These are phyloP conservation scores for Pimpla rufipes DNA, from an alignment of 2,888 invertebrate species.

Conservation along the genomic window DNA sequence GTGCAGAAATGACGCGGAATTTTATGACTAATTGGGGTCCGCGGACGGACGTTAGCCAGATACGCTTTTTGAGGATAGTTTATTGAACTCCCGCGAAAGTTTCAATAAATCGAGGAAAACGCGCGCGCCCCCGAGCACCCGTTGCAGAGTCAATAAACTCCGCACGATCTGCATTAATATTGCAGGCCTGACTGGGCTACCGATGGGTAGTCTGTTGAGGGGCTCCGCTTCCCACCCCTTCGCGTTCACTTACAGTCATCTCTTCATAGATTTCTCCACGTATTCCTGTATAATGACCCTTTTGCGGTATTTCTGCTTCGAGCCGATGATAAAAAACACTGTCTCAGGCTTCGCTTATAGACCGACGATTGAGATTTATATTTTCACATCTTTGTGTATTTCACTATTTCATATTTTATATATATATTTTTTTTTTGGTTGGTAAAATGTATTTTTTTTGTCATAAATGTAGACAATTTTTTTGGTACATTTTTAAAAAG, in stretches of 20 bases:
- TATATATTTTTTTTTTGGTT: neutral
- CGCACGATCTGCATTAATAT: conserved; percentile 70
- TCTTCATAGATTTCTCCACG: conserved; percentile 22
- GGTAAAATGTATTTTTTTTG: neutral
- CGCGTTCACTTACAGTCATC: conserved; percentile 19
- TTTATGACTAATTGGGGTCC: neutral
- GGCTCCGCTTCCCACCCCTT: conserved; percentile 22
- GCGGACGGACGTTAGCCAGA: conserved; percentile 12
- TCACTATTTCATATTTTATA: neutral
- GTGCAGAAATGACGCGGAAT: neutral
- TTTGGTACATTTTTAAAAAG: neutral
- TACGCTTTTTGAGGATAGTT: conserved; percentile 22
- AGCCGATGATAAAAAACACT: neutral
- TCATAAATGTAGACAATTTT: neutral
- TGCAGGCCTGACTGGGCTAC: conserved; percentile 53
- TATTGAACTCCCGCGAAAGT: conserved; percentile 68
- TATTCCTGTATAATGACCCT: neutral
- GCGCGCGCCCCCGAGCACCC: conserved; percentile 47
- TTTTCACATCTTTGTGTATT: neutral
- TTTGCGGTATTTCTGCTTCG: too few species aligned
- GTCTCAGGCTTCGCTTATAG: neutral
- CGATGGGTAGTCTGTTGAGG: conserved; percentile 49
- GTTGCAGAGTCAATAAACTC: conserved; percentile 70
- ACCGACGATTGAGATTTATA: neutral
- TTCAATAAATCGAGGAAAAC: conserved; percentile 69